Evolutionary conservation across 2,888 invertebrate species (phyloP).

Genomic region (Apocheima hispidaria): DNA sequence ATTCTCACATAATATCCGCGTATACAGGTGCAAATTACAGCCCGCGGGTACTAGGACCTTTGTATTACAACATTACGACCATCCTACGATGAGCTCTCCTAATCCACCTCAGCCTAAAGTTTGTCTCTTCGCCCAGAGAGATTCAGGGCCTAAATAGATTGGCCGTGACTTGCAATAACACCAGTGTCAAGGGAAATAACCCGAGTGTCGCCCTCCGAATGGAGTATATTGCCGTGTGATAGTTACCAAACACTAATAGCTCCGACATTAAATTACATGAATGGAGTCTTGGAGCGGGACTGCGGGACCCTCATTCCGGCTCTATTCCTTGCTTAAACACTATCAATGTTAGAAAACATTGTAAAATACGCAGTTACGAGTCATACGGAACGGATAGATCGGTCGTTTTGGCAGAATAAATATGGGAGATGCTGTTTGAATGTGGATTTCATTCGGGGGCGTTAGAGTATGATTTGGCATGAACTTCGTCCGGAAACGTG

Average conservation of each 20-base stretch:
- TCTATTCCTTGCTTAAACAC: slow-evolving; percentile 42
- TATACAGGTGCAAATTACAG: slow-evolving; percentile 82
- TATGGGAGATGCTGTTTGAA: slow-evolving; percentile 46
- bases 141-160: slow-evolving; percentile 57
- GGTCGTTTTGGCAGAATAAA: slow-evolving; percentile 68
- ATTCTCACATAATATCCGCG: slow-evolving; percentile 78
- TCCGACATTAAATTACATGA: slow-evolving; percentile 51
- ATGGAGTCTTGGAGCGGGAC: slow-evolving; percentile 21
- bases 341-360: slow-evolving; percentile 59
- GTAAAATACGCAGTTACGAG: slow-evolving; percentile 61
- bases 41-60: slow-evolving; percentile 70
- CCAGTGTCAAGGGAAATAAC: slow-evolving; percentile 80
- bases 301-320: slow-evolving; percentile 22
- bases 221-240: slow-evolving; percentile 63
- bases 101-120: slow-evolving; percentile 49
- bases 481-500: slow-evolving; percentile 53
- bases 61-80: slow-evolving; percentile 68
- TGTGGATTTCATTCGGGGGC: slow-evolving; percentile 44
- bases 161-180: slow-evolving; percentile 73
- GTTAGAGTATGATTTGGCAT: slow-evolving; percentile 55
- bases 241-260: slow-evolving; percentile 54
- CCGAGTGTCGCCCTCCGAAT: slow-evolving; percentile 62
- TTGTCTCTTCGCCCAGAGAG: slow-evolving; percentile 52
- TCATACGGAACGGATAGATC: slow-evolving; percentile 67
- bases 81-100: slow-evolving; percentile 57